Conservation (phyloP, 92 coral and sea anemone genomes). For the Palythoa grandis region DNA sequence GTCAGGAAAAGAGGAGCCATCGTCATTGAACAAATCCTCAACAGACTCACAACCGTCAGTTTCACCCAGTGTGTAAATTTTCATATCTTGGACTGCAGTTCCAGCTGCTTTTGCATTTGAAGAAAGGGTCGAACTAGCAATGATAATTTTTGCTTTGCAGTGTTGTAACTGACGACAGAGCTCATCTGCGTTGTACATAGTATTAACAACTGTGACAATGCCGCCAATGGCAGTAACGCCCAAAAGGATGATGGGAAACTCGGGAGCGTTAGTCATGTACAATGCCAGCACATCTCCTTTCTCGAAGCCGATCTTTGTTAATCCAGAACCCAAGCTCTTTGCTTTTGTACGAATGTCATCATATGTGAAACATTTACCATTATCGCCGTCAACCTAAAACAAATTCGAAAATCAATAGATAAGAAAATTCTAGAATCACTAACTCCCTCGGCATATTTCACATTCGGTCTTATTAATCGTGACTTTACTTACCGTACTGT, state of each 20-base stretch:
- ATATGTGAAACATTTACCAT: slow-evolving; percentile 77
- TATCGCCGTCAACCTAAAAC: slow-evolving; percentile 64
- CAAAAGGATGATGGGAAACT: slow-evolving; percentile 71
- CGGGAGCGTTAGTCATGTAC: slow-evolving; percentile 68
- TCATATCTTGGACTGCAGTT: slow-evolving; percentile 57
- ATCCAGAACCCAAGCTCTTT: slow-evolving; percentile 68
- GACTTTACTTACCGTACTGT: too few species aligned
- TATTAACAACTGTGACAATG: slow-evolving; percentile 69
- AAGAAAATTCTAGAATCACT: background rate
- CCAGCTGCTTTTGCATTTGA: slow-evolving; percentile 63
- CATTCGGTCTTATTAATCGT: too few species aligned
- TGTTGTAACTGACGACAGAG: slow-evolving; percentile 74
- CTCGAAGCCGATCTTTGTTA: slow-evolving; percentile 70
- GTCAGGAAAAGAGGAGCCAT: slow-evolving; percentile 60
- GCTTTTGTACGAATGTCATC: slow-evolving; percentile 63
- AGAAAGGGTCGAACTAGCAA: slow-evolving; percentile 71
- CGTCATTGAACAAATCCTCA: slow-evolving; percentile 60
- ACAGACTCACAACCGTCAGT: slow-evolving; percentile 81
- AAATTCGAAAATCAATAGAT: background rate
- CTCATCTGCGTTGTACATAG: slow-evolving; percentile 75
- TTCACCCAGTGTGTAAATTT: slow-evolving; percentile 78
- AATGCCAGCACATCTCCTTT: slow-evolving; percentile 86
- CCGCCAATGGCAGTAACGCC: slow-evolving; percentile 80
- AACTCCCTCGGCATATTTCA: too few species aligned
- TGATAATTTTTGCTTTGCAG: slow-evolving; percentile 60